These are phyloP conservation scores for Willowsia nigromaculata DNA, from an alignment of 2,888 invertebrate species.

Conservation along the genomic window DNA sequence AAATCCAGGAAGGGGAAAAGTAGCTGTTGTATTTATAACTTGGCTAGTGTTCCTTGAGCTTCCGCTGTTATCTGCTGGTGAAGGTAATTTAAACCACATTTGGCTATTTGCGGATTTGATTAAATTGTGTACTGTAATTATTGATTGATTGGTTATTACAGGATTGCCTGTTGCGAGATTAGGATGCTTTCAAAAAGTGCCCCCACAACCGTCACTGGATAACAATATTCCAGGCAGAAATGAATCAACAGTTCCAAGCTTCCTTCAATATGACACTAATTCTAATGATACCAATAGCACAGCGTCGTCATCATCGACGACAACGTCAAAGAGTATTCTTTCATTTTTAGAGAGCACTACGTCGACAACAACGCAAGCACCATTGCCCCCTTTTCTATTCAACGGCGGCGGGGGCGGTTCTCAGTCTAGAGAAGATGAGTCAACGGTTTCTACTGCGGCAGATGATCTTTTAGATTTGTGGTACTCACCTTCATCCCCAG, in stretches of 20 bases:
- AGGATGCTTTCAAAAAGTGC: constrained; percentile 69
- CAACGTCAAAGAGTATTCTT: background rate
- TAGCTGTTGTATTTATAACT: background rate
- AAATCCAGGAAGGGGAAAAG: background rate
- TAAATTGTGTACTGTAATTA: too few relatives aligned
- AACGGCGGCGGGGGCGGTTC: background rate
- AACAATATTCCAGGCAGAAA: background rate
- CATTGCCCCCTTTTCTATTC: background rate
- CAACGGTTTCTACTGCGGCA: constrained; percentile 38
- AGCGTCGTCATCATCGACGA: background rate
- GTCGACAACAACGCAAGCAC: background rate
- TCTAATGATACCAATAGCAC: background rate
- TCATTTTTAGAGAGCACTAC: constrained; percentile 48
- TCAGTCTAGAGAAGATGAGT: constrained; percentile 58
- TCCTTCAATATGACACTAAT: constrained; percentile 44
- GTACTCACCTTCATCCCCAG: constrained; percentile 65
- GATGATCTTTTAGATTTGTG: constrained; percentile 63
- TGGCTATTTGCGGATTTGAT: too few relatives aligned
- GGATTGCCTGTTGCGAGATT: constrained; percentile 48
- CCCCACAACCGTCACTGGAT: constrained; percentile 33
- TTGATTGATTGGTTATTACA: constrained; percentile 2
- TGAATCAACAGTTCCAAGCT: constrained; percentile 43
- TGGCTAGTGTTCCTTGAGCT: background rate
- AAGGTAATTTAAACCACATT: too few relatives aligned
- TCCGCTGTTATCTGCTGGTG: background rate